A percentile compares a stretch with the other conserved stretches of the same genome.
Conservation (phyloP, 2,113 vertebrate species). For the Hepsetus odoe region DNA sequence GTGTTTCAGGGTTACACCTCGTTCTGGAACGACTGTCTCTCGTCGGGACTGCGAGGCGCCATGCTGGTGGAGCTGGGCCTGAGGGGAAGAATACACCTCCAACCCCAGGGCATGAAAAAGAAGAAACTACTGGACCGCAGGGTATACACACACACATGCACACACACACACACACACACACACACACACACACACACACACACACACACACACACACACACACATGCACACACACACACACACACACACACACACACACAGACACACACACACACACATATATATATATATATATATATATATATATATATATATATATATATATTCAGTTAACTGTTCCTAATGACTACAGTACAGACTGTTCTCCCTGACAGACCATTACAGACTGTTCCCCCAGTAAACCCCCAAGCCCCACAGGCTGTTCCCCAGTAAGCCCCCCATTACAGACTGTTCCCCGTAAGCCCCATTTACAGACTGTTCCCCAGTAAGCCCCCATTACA, state of each 20-base stretch:
- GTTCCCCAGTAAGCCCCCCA: too few species aligned
- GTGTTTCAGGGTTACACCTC: slow-evolving; percentile 13
- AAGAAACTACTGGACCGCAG: not conserved
- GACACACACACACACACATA: not conserved
- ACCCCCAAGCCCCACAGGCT: too few species aligned
- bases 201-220: too few species aligned
- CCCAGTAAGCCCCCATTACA: too few species aligned
- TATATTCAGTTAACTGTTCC: too few species aligned
- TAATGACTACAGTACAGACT: too few species aligned
- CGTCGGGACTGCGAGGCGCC: not conserved
- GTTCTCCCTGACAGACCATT: too few species aligned
- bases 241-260: not conserved
- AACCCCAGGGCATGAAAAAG: not conserved
- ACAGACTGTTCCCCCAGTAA: too few species aligned
- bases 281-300: not conserved
- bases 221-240: slow-evolving; percentile 1
- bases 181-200: too few species aligned
- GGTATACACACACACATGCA: slow-evolving; percentile 1
- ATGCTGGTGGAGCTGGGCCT: not conserved
- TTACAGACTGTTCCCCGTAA: too few species aligned
- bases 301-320: too few species aligned
- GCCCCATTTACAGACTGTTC: too few species aligned
- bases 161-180: not conserved
- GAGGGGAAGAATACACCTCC: not conserved
- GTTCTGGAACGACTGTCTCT: slow-evolving; percentile 13